Base-by-base conservation (phyloP, 1,140 invertebrate species). In the Drosophila pruinosa region DNA sequence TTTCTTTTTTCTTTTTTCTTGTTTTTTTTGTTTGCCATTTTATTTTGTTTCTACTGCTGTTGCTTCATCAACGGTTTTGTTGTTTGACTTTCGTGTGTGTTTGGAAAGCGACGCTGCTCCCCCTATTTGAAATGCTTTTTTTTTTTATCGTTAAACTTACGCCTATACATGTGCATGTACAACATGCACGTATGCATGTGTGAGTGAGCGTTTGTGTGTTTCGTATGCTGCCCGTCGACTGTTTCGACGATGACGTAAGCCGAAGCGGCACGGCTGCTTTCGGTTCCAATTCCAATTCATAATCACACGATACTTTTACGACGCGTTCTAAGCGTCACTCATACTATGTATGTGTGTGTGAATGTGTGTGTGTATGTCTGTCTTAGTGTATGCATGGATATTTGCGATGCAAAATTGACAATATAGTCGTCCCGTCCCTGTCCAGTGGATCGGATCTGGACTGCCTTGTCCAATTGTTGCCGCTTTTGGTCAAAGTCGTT, bases 401-500 rank as follows among this genome's bases (percentile, higher is more conserved):
- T 73, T 52, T 52, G 63, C 64, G 72, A 15, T 50, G 62, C 52
- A 72, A 45, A 72, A 81, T 74, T 76, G 77, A 57, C 64, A 76
- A 72, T 69, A 54, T 72, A 63, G 73, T 52, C 70, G 54, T 75
- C 62, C 59, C 56, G 73, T 34, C 43, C 56, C 59, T 50, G 73
- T 36, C 45, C 57, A 75, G 52, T 53, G 43, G 39, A 39, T 64
- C n/a, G n/a, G n/a, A 34, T 34, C 70, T 61, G 61, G 77, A 75
- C 82, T 86, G 67, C 82, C 82, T 86, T 86, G 82, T 88, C 81
- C 83, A 82, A 82, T 75, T 70, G 72, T 81, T 63, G 71, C 78
- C 74, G 71, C 76, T 47, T 86, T 82, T 68, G 82, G 72, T 70
- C 61, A 71, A 75, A 78, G 74, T 77, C 62, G 72, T 73, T 79